Conservation (phyloP, 1,140 invertebrate species). For the Dreissena rostriformis region DNA sequence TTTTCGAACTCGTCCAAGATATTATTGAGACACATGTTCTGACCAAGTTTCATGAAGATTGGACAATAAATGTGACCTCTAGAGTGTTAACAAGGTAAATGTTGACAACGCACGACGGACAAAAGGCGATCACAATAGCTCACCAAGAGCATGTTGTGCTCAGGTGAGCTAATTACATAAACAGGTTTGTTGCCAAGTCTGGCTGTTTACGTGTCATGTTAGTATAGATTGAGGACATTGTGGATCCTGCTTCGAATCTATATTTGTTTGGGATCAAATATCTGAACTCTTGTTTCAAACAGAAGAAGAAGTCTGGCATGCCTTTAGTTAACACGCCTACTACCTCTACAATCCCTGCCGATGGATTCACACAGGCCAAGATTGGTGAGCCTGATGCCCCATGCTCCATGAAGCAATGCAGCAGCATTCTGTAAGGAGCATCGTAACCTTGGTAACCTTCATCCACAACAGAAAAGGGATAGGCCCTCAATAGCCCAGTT, state of each 20-base stretch:
- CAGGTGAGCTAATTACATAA: no score
- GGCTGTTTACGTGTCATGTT: not conserved
- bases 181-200: not conserved
- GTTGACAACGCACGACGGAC: no score
- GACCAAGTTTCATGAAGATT: no score
- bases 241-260: not conserved
- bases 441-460: not conserved
- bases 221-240: not conserved
- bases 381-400: not conserved
- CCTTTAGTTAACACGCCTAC: not conserved
- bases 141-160: no score
- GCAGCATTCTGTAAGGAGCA: not conserved
- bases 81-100: no score
- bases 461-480: not conserved
- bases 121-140: no score
- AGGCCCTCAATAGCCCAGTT: not conserved
- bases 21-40: no score
- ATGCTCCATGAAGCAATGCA: slow-evolving; percentile 1
- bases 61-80: no score
- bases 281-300: not conserved
- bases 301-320: not conserved
- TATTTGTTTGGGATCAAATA: not conserved
- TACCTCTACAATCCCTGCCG: not conserved
- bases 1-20: no score
- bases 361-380: not conserved